Percentiles rank a stretch among this genome's conserved stretches.
Conservation (phyloP, 1,140 invertebrate genomes). For the Temnothorax nylanderi region DNA sequence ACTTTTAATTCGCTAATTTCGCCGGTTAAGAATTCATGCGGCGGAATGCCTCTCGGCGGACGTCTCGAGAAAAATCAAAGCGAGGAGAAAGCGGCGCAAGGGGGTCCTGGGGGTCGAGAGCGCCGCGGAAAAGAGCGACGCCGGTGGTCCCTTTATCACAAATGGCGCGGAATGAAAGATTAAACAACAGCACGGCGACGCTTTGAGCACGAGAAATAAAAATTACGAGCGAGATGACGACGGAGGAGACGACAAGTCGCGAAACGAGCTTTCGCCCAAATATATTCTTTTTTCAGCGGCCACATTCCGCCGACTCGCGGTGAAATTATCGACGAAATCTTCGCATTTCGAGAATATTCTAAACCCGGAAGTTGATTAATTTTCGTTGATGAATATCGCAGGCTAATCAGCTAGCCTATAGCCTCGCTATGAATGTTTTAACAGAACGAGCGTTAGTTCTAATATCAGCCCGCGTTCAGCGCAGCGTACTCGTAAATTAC, state of each 20-base stretch:
- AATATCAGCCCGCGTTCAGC: conserved; percentile 45
- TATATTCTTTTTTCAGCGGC: background rate
- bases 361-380: conserved; percentile 59
- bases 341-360: conserved; percentile 46
- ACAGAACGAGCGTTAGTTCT: conserved; percentile 60
- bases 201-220: conserved; percentile 56
- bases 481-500: conserved; percentile 56
- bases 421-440: conserved; percentile 65
- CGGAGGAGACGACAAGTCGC: conserved; percentile 18
- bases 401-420: conserved; percentile 61
- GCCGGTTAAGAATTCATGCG: conserved; percentile 85
- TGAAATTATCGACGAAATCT: conserved; percentile 28
- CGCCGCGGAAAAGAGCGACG: conserved; percentile 65
- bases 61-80: conserved; percentile 85
- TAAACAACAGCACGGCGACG: conserved; percentile 77
- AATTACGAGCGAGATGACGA: conserved; percentile 14
- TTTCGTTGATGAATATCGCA: conserved; percentile 58
- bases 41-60: conserved; percentile 79
- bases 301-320: background rate
- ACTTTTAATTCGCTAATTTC: conserved; percentile 86
- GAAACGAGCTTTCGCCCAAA: background rate
- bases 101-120: background rate
- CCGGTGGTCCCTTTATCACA: conserved; percentile 79
- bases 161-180: conserved; percentile 84
- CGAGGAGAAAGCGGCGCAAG: conserved; percentile 75